Conservation (phyloP, 2,797 vertebrate species). For the Lemur catta region DNA sequence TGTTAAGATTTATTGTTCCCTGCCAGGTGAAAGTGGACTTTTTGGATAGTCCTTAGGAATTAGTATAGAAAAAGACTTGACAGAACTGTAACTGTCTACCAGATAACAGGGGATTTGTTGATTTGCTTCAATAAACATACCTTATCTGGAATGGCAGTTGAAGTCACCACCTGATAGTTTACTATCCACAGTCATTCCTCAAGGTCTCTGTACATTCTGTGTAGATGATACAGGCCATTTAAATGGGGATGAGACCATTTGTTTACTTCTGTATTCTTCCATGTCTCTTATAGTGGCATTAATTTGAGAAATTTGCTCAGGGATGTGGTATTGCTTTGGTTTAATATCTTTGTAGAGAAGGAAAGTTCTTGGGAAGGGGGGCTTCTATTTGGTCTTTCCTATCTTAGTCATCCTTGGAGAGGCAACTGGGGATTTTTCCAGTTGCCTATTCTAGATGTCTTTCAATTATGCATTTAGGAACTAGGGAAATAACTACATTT, state of each 20-base stretch:
- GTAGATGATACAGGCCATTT: background rate
- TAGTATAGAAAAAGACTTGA: background rate
- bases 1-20: background rate
- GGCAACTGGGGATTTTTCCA: background rate
- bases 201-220: background rate
- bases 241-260: background rate
- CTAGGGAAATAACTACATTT: background rate
- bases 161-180: background rate
- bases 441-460: background rate
- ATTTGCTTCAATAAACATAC: background rate
- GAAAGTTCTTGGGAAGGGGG: background rate
- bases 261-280: background rate
- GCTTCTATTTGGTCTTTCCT: background rate
- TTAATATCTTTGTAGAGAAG: background rate
- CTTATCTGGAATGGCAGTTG: background rate
- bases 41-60: slow-evolving; percentile 6
- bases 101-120: slow-evolving; percentile 15
- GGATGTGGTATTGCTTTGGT: background rate
- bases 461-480: background rate
- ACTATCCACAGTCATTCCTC: background rate
- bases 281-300: background rate
- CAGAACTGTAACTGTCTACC: background rate
- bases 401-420: background rate
- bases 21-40: background rate
- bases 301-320: slow-evolving; percentile 5